These are phyloP conservation scores for Sebastes taczanowskii DNA, from an alignment of 2,797 vertebrate species.

Conservation along the genomic window DNA sequence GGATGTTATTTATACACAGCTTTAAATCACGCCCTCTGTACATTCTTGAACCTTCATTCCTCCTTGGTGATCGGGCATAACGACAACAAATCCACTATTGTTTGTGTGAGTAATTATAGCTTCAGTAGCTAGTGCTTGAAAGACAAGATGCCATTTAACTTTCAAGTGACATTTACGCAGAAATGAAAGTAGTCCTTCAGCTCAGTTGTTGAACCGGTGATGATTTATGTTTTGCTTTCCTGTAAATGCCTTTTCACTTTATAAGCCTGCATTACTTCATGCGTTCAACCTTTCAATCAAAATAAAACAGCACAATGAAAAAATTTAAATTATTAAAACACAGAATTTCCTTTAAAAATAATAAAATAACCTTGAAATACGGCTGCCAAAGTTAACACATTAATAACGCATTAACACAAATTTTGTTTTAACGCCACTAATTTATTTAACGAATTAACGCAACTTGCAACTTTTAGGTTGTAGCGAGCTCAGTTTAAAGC, in stretches of 20 bases:
- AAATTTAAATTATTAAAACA: not conserved
- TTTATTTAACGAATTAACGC: too few species aligned
- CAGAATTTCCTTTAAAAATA: not conserved
- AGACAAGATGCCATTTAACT: too few species aligned
- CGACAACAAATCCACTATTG: too few species aligned
- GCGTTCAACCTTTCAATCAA: not conserved
- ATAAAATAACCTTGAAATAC: not conserved
- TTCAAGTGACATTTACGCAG: not conserved
- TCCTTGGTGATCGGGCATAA: too few species aligned
- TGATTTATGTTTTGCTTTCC: not conserved
- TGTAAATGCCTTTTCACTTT: not conserved
- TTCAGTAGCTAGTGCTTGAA: too few species aligned
- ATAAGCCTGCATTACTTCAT: not conserved
- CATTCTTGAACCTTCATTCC: not conserved
- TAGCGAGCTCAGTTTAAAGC: too few species aligned
- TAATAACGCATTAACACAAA: too few species aligned
- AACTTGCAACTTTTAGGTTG: too few species aligned
- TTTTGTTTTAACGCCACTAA: too few species aligned
- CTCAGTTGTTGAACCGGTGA: not conserved
- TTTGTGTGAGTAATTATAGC: too few species aligned
- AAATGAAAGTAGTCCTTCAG: not conserved
- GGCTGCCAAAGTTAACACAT: too few species aligned
- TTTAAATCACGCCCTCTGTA: not conserved
- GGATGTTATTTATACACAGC: not conserved
- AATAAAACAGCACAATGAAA: not conserved